Evolutionary conservation across 2,113 vertebrate species (phyloP).

Genomic region (Electrona antarctica): DNA sequence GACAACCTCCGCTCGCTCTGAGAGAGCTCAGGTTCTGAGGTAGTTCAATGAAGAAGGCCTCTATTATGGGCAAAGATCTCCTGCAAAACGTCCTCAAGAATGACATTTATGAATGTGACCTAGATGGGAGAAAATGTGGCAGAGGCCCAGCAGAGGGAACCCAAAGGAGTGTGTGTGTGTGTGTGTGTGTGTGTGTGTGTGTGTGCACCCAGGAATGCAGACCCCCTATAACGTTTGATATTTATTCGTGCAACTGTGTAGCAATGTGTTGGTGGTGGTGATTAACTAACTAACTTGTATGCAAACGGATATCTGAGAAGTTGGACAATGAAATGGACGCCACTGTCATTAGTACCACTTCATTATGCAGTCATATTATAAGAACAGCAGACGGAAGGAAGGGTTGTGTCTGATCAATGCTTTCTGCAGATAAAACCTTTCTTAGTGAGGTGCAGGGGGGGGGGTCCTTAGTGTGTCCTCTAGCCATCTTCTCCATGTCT

Average conservation of each 20-base stretch:
- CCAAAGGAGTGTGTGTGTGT: not conserved
- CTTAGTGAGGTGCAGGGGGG: too few species aligned
- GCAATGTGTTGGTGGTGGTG: not conserved
- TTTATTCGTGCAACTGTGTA: not conserved
- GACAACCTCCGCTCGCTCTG: constrained; percentile 24
- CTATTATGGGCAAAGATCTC: constrained; percentile 42
- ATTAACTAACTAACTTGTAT: too few species aligned
- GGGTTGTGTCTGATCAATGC: too few species aligned
- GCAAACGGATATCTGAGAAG: too few species aligned
- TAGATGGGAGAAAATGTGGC: constrained; percentile 48
- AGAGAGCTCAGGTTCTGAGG: constrained; percentile 38
- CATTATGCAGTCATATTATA: too few species aligned
- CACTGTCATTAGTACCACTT: too few species aligned
- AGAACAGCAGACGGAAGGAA: too few species aligned
- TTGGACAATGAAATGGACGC: too few species aligned
- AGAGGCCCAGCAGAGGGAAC: constrained; percentile 30
- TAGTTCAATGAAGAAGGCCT: constrained; percentile 33
- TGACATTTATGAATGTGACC: constrained; percentile 57
- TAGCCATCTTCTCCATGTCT: too few species aligned
- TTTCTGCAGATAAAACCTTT: too few species aligned
- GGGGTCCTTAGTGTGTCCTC: too few species aligned
- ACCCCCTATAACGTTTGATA: not conserved
- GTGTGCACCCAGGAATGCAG: not conserved
- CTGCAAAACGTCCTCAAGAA: constrained; percentile 39
- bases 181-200: not conserved